Conservation (phyloP, 2,113 vertebrate genomes). For the Gopherus flavomarginatus region DNA sequence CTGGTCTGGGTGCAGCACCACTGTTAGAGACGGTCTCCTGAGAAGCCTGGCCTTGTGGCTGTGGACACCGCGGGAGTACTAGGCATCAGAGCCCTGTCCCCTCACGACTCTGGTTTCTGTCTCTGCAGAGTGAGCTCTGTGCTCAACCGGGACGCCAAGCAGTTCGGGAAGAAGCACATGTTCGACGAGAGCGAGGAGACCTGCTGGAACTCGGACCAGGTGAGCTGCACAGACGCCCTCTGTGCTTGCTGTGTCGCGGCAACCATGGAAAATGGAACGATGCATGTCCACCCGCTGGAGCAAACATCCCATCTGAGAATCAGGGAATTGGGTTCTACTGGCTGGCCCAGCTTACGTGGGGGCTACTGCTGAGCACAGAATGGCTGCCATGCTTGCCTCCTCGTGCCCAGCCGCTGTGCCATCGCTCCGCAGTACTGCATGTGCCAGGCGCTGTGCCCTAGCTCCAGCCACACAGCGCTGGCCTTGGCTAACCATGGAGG, state of each 20-base stretch:
- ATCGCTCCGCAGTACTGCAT: not conserved
- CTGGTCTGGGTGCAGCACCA: not conserved
- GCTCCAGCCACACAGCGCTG: not conserved
- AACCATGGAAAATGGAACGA: not conserved
- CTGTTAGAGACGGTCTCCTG: not conserved
- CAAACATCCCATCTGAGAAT: not conserved
- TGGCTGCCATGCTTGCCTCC: too few relatives aligned
- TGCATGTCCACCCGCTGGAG: not conserved
- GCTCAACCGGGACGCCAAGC: conserved; percentile 89
- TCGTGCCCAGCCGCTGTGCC: not conserved
- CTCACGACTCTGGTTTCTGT: not conserved
- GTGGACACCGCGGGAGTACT: not conserved
- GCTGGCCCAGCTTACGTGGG: not conserved
- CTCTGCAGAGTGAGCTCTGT: conserved; percentile 91
- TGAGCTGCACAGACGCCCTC: not conserved
- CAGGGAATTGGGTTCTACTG: not conserved
- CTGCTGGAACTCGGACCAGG: conserved; percentile 98
- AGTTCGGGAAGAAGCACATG: conserved; percentile 93
- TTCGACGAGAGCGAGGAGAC: conserved; percentile 93
- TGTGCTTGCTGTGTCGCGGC: not conserved
- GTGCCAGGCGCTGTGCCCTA: not conserved
- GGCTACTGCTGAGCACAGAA: not conserved
- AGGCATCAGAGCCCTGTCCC: not conserved
- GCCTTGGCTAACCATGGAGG: not conserved
- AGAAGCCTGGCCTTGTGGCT: not conserved